Evolutionary conservation across 2,113 vertebrate species (phyloP).

Genomic region (Helogale parvula): DNA sequence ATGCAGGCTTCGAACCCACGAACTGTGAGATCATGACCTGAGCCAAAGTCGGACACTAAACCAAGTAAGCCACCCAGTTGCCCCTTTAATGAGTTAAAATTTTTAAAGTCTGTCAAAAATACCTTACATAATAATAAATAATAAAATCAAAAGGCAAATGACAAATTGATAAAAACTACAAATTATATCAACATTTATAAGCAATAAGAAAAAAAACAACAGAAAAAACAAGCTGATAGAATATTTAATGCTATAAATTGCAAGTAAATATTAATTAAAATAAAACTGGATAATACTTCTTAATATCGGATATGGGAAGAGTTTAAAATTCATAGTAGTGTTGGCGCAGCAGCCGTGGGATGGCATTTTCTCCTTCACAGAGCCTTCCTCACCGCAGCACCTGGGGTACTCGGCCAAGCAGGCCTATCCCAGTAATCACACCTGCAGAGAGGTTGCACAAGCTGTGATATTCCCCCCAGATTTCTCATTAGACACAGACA

Average conservation of each 20-base stretch:
- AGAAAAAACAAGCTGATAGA: not conserved
- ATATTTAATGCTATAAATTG: not conserved
- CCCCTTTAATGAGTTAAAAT: not conserved
- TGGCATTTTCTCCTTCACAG: not conserved
- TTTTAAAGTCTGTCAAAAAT: constrained; percentile 30
- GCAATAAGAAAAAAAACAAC: not conserved
- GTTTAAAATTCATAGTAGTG: not conserved
- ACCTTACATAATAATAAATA: no score
- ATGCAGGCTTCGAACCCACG: no score
- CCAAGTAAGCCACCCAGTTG: no score
- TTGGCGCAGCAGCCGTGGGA: not conserved
- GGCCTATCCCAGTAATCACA: not conserved
- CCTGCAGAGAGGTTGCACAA: not conserved
- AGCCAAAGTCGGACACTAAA: no score
- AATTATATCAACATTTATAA: not conserved
- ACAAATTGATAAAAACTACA: not conserved
- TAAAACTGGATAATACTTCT: not conserved
- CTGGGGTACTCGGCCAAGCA: no score
- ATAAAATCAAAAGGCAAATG: not conserved
- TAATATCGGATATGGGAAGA: not conserved
- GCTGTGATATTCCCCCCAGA: not conserved
- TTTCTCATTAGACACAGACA: not conserved
- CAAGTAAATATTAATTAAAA: constrained; percentile 28
- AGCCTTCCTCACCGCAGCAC: not conserved
- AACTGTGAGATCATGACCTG: no score